These are phyloP conservation scores for Acomys russatus DNA, from an alignment of 2,797 vertebrate species.

Conservation along the genomic window DNA sequence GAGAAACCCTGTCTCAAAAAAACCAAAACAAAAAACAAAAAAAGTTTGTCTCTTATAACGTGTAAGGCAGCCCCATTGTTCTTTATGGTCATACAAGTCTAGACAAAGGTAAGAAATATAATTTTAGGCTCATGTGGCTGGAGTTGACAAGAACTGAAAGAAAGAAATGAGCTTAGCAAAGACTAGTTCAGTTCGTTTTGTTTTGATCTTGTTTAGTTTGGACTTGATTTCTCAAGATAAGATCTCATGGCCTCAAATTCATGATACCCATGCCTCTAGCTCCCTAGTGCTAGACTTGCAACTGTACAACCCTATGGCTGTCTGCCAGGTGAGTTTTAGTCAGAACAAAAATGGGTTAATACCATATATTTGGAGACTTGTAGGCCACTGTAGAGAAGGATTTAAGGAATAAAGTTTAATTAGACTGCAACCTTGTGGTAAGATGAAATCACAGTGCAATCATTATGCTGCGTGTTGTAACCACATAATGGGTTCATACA, in stretches of 20 bases:
- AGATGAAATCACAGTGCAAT: slow-evolving; percentile 16
- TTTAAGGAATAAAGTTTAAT: slow-evolving; percentile 17
- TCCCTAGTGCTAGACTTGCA: background rate
- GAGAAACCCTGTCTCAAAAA: too few species aligned
- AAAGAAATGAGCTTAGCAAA: background rate
- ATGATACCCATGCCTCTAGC: background rate
- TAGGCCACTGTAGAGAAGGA: background rate
- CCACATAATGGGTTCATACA: slow-evolving; percentile 5
- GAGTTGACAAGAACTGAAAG: background rate
- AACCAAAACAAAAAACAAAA: too few species aligned
- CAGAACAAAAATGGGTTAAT: background rate
- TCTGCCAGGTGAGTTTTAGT: background rate
- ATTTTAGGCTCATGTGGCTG: background rate
- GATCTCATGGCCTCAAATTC: background rate
- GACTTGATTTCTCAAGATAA: background rate
- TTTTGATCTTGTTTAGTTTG: background rate
- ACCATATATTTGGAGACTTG: background rate
- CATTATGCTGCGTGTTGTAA: background rate
- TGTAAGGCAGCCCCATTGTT: background rate
- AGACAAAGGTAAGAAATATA: background rate
- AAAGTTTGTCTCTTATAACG: background rate
- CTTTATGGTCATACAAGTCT: background rate
- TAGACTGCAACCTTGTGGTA: slow-evolving; percentile 22
- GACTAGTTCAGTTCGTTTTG: background rate
- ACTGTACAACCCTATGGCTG: too few species aligned